These are phyloP conservation scores for Anaspis maculata DNA, from an alignment of 2,888 invertebrate species.

Conservation along the genomic window DNA sequence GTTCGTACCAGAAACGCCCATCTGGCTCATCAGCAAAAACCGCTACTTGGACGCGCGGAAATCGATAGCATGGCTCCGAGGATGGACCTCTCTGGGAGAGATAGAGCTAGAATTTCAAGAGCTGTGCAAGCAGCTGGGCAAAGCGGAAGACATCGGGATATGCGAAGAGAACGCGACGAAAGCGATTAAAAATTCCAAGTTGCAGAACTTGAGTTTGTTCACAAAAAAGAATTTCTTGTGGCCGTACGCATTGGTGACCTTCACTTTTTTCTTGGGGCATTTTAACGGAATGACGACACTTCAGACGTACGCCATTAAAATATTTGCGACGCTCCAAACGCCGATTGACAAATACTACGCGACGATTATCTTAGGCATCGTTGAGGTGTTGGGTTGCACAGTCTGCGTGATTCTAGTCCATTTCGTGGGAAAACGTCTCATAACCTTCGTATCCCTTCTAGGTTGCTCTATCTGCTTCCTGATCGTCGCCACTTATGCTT, in stretches of 20 bases:
- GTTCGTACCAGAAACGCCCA: slow-evolving; percentile 72
- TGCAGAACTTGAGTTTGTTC: slow-evolving; percentile 37
- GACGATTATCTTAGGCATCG: slow-evolving; percentile 61
- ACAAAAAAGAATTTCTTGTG: slow-evolving; percentile 54
- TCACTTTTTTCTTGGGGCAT: slow-evolving; percentile 63
- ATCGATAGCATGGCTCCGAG: slow-evolving; percentile 69
- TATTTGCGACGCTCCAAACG: slow-evolving; percentile 61
- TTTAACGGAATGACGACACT: slow-evolving; percentile 70
- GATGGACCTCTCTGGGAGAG: slow-evolving; percentile 57
- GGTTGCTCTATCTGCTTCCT: slow-evolving; percentile 61
- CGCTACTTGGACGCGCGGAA: slow-evolving; percentile 56
- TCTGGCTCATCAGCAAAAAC: slow-evolving; percentile 64
- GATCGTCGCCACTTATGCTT: slow-evolving; percentile 50
- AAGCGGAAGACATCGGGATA: slow-evolving; percentile 15
- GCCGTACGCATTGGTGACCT: slow-evolving; percentile 58
- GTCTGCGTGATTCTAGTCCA: slow-evolving; percentile 60
- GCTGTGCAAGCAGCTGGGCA: slow-evolving; percentile 31
- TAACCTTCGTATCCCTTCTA: slow-evolving; percentile 58
- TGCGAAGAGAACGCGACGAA: slow-evolving; percentile 14
- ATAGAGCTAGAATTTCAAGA: slow-evolving; percentile 53
- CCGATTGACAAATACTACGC: slow-evolving; percentile 71
- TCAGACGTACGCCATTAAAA: slow-evolving; percentile 65
- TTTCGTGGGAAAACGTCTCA: slow-evolving; percentile 62
- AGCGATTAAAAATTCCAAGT: slow-evolving; percentile 6
- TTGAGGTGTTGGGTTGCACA: slow-evolving; percentile 59